These are phyloP conservation scores for Paratrypauchen microcephalus DNA, from an alignment of 2,797 vertebrate species.

Conservation along the genomic window DNA sequence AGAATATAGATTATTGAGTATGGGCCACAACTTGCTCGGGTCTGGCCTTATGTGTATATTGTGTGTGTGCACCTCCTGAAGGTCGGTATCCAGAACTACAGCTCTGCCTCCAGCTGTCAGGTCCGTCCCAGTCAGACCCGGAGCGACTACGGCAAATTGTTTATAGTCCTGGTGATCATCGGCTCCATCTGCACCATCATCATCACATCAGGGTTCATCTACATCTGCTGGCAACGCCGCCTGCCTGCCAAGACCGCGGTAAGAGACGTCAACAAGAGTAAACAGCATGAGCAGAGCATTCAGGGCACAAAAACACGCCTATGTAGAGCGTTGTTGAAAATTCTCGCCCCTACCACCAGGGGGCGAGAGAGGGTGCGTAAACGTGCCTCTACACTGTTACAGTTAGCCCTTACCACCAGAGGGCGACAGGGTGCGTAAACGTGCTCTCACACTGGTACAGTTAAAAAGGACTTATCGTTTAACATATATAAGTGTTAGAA, in stretches of 20 bases:
- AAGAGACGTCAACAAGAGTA: slow-evolving; percentile 14
- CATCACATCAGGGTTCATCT: slow-evolving; percentile 91
- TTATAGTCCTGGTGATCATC: slow-evolving; percentile 94
- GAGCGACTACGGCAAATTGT: slow-evolving; percentile 94
- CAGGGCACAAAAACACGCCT: neutral
- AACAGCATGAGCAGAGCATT: neutral
- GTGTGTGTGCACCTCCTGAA: slow-evolving; percentile 47
- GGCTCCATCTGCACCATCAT: slow-evolving; percentile 95
- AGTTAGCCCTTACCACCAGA: too few relatives aligned
- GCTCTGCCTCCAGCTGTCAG: slow-evolving; percentile 83
- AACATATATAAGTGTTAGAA: too few relatives aligned
- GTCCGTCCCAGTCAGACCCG: slow-evolving; percentile 84
- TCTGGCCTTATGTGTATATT: neutral
- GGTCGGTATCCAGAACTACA: slow-evolving; percentile 93
- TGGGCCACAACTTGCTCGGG: too few relatives aligned
- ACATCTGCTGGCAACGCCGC: slow-evolving; percentile 96
- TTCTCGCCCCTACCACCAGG: too few relatives aligned
- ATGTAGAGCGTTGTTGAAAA: too few relatives aligned
- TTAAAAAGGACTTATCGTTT: too few relatives aligned
- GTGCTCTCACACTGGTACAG: too few relatives aligned
- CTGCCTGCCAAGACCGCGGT: slow-evolving; percentile 92
- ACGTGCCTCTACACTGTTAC: too few relatives aligned
- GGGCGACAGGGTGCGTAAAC: too few relatives aligned
- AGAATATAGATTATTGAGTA: too few relatives aligned
- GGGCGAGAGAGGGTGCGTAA: too few relatives aligned